Evolutionary conservation across 2,797 vertebrate genomes (phyloP).

Genomic region (Syndactyla subalaris): DNA sequence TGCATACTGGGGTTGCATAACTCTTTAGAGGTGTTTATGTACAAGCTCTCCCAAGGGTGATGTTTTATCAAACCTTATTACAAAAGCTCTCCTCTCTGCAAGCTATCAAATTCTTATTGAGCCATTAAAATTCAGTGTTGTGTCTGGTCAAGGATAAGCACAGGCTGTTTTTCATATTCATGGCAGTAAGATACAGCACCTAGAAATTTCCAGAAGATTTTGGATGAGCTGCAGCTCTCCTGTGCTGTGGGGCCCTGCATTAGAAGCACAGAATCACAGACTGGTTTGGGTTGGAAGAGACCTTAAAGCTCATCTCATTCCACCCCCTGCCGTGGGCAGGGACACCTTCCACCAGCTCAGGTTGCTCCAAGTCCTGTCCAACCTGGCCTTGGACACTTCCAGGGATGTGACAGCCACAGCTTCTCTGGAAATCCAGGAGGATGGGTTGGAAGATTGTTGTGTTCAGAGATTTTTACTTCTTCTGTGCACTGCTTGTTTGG

Average conservation of each 20-base stretch:
- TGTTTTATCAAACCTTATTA: slow-evolving; percentile 56
- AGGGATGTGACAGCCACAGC: neutral
- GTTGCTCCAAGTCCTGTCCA: accelerated
- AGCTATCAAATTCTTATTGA: neutral
- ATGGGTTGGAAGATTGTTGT: neutral
- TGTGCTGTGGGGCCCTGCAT: neutral
- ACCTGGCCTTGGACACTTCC: accelerated
- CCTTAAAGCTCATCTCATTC: accelerated
- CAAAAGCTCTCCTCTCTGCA: neutral
- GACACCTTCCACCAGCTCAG: neutral
- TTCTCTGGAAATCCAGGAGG: neutral
- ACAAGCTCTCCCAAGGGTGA: slow-evolving; percentile 28
- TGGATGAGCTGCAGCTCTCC: neutral
- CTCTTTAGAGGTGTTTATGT: slow-evolving; percentile 44
- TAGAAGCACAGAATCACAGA: no score
- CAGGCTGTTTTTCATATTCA: slow-evolving; percentile 5
- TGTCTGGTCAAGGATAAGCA: slow-evolving; percentile 10
- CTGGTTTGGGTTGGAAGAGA: neutral
- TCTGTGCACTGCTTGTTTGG: neutral
- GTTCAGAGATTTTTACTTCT: neutral
- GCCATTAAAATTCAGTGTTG: slow-evolving; percentile 35
- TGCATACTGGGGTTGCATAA: neutral
- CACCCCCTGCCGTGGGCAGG: neutral
- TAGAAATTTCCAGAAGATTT: neutral
- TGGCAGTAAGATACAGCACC: neutral